Conservation (phyloP, 2,113 vertebrate genomes). For the Phodopus roborovskii region DNA sequence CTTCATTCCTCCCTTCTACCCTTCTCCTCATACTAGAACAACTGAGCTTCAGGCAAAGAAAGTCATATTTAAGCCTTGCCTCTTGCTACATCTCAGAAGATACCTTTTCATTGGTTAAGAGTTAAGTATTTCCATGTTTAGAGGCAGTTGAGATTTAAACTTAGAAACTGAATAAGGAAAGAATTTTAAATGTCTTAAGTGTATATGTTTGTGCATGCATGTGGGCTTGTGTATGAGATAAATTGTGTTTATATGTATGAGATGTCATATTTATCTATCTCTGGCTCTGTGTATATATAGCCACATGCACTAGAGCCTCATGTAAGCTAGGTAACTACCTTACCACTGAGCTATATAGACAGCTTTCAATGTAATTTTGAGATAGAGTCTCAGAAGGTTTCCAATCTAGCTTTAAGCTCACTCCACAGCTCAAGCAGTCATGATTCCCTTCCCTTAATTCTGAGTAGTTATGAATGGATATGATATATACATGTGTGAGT, state of each 20-base stretch:
- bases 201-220: neutral
- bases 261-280: neutral
- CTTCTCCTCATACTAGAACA: neutral
- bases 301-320: neutral
- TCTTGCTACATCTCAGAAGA: neutral
- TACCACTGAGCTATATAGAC: neutral
- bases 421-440: neutral
- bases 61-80: neutral
- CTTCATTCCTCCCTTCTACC: neutral
- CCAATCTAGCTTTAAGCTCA: neutral
- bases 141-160: neutral
- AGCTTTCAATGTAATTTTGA: neutral
- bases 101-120: neutral
- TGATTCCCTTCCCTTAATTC: neutral
- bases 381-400: too few species aligned
- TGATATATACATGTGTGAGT: neutral
- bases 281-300: neutral
- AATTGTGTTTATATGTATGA: neutral
- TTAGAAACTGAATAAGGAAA: neutral
- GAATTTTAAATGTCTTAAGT: neutral
- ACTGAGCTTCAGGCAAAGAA: neutral
- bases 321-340: neutral
- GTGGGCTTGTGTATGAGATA: neutral
- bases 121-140: neutral
- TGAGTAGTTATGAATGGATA: neutral